Conservation (phyloP, 2,113 vertebrate species). For the Corythoichthys haematopterus region DNA sequence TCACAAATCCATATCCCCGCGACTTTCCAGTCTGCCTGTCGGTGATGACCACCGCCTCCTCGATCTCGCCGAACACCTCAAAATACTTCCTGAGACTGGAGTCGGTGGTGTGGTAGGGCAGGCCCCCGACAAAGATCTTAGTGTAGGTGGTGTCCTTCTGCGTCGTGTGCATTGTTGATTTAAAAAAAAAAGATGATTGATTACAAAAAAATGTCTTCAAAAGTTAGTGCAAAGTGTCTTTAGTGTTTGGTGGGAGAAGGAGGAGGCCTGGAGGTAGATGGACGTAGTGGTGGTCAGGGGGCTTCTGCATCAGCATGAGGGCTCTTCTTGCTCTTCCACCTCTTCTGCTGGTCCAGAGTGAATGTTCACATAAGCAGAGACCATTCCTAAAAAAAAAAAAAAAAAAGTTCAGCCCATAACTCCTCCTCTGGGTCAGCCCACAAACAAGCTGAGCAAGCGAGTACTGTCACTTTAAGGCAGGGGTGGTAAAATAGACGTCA, state of each 20-base stretch:
- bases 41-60: constrained; percentile 96
- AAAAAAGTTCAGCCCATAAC: constrained; percentile 1
- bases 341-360: not conserved
- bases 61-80: constrained; percentile 96
- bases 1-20: constrained; percentile 96
- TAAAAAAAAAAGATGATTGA: constrained; percentile 27
- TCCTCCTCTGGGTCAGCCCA: constrained; percentile 2
- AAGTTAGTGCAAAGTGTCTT: constrained; percentile 68
- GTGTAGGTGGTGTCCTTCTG: constrained; percentile 98
- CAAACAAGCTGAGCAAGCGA: constrained; percentile 3
- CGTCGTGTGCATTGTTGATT: constrained; percentile 92
- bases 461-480: not conserved
- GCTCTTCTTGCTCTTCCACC: not conserved
- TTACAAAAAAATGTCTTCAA: constrained; percentile 14
- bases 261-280: constrained; percentile 68
- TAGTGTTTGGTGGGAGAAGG: constrained; percentile 33
- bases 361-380: not conserved
- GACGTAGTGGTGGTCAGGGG: not conserved
- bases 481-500: not conserved
- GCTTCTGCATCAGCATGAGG: constrained; percentile 5
- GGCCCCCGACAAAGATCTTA: constrained; percentile 96
- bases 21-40: constrained; percentile 97
- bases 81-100: constrained; percentile 98
- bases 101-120: constrained; percentile 97
- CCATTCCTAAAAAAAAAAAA: not conserved